Base-by-base conservation (phyloP, 2,113 vertebrate genomes). In the Muntiacus reevesi region DNA sequence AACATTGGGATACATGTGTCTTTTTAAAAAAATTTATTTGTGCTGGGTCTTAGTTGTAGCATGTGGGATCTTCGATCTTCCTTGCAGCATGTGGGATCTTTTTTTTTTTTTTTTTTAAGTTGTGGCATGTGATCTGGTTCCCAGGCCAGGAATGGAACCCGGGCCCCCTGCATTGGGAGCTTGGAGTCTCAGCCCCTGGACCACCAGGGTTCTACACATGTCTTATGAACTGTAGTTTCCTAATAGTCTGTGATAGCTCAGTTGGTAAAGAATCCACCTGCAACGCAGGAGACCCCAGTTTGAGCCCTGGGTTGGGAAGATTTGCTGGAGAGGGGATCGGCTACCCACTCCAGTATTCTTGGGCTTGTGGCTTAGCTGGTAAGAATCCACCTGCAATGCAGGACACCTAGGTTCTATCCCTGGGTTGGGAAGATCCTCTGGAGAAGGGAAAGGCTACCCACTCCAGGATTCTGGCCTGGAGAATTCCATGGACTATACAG, bases 241-340 rank as follows among this genome's bases (percentile, higher is more conserved):
- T 27, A 7, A 13, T 13, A 3, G 23, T 43, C 36, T 74, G 71
- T 27, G 71, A 71, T 71, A 12, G 67, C 71, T 25, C 36, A 4
- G 23, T 27, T 76, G 71, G n/a, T 40, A 71, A 71, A 40, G 67
- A 71, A 40, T 36, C n/a, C 0, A 0, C 17, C 64, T 71, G 2
- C 64, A 11, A 5, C 1, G 2, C n/a, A 36, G 17, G 64, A 71
- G n/a, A 71, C 64, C 64, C 16, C 0, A 0, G n/a, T 36, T 71
- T 36, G 64, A 36, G 36, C 21, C 16, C n/a, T 21, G 17, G 64
- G 33, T 21, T 21, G 17, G 64, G 17, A 67, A 67, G n/a, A 0
- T 67, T 11, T 0, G 2, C 33, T 67, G 33, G 64, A 67, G 64
- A 67, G 9, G 64, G 17, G 17, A n/a, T 67, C 10, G 62, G 62